Evolutionary conservation across 2,888 invertebrate species (phyloP).

Genomic region (Synergus japonicus): DNA sequence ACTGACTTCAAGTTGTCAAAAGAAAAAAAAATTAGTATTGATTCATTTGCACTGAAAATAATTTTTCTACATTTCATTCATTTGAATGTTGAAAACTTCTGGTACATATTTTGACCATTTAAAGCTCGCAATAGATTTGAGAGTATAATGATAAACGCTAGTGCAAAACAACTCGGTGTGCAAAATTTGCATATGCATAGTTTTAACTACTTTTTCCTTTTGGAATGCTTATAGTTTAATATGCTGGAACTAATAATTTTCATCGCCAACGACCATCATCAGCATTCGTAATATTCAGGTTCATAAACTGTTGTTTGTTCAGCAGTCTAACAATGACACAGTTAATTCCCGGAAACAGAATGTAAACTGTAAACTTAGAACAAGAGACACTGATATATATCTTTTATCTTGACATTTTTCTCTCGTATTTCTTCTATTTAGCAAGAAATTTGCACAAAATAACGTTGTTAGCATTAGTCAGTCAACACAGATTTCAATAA

Average conservation of each 20-base stretch:
- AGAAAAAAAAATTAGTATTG: no score
- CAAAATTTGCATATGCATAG: background rate
- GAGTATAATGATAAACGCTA: background rate
- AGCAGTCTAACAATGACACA: no score
- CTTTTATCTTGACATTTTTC: background rate
- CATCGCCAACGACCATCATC: no score
- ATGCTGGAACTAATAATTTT: no score
- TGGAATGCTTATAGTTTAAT: no score
- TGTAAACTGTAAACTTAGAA: background rate
- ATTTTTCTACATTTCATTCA: no score
- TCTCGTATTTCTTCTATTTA: background rate
- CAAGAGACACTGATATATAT: background rate
- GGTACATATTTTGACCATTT: background rate
- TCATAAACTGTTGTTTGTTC: no score
- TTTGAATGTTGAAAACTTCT: no score
- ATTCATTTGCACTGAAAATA: no score
- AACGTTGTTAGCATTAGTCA: conserved; percentile 24
- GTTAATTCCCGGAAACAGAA: background rate
- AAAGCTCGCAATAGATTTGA: background rate
- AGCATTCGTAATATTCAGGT: no score
- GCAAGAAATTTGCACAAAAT: background rate
- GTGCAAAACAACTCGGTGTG: background rate
- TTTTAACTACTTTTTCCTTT: no score
- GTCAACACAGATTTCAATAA: conserved; percentile 27
- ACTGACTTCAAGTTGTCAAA: no score